Evolutionary conservation across 1,140 invertebrate genomes (phyloP).

Genomic region (Papilio polytes): DNA sequence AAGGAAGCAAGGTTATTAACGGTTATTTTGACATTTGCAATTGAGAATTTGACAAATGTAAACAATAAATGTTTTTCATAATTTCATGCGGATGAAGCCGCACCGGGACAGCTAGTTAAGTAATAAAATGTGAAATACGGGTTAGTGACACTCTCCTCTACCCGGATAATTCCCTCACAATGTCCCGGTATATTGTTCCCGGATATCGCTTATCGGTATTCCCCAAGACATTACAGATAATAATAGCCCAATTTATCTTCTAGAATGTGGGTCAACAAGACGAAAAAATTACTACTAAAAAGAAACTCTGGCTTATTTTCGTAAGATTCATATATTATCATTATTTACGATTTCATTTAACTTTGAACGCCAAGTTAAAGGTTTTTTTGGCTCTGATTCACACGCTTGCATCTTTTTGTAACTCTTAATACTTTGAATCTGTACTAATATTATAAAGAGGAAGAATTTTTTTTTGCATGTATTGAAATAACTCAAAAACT

Average conservation of each 20-base stretch:
- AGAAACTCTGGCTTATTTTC: neutral
- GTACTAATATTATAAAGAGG: too few species aligned
- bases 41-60: too few species aligned
- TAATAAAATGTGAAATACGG: neutral
- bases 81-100: too few species aligned
- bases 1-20: too few species aligned
- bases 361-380: neutral
- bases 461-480: too few species aligned
- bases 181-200: neutral
- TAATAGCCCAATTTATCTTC: constrained; percentile 11
- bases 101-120: too few species aligned
- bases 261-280: constrained; percentile 2
- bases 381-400: neutral
- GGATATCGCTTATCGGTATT: neutral
- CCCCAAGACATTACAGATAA: constrained; percentile 3
- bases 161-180: neutral
- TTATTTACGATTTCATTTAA: constrained; percentile 7
- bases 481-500: too few species aligned
- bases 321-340: neutral
- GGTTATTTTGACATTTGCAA: too few species aligned
- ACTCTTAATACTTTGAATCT: neutral
- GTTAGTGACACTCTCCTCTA: neutral
- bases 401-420: neutral
- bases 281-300: neutral
- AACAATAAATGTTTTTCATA: too few species aligned